These are phyloP conservation scores for Dasyprocta punctata DNA, from an alignment of 2,113 vertebrate genomes.

Conservation along the genomic window DNA sequence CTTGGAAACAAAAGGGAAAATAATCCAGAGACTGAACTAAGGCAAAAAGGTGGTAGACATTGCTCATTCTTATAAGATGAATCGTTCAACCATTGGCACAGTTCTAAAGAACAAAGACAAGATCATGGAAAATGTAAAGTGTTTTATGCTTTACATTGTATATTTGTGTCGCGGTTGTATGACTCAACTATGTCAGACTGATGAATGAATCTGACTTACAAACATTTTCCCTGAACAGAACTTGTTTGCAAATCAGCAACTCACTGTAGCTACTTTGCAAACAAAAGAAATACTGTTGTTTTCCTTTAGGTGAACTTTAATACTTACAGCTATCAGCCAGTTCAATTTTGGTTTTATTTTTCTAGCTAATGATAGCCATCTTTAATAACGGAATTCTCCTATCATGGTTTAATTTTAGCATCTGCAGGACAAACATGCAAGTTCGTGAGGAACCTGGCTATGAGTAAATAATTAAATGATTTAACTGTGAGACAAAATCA, in stretches of 20 bases:
- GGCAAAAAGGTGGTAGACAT: neutral
- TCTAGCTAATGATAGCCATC: neutral
- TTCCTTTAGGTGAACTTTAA: neutral
- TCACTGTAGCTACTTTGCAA: neutral
- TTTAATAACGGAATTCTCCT: slow-evolving; percentile 33
- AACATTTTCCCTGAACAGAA: neutral
- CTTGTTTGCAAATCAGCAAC: neutral
- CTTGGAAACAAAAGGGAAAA: neutral
- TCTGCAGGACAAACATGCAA: neutral
- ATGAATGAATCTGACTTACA: neutral
- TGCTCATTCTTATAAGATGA: neutral
- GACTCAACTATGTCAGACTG: neutral
- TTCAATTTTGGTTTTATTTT: neutral
- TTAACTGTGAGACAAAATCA: no score
- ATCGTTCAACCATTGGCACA: neutral
- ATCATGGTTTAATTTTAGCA: neutral
- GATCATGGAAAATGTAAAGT: neutral
- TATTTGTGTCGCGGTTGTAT: neutral
- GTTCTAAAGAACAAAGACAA: neutral
- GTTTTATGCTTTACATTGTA: neutral
- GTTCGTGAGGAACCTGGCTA: neutral
- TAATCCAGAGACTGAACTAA: neutral
- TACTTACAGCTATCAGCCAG: neutral
- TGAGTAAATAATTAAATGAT: neutral
- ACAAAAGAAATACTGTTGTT: neutral